Evolutionary conservation across 2,797 vertebrate genomes (phyloP), one percentile per base, ranked within the genome.

Genomic region (Leptatherina wallacei): DNA sequence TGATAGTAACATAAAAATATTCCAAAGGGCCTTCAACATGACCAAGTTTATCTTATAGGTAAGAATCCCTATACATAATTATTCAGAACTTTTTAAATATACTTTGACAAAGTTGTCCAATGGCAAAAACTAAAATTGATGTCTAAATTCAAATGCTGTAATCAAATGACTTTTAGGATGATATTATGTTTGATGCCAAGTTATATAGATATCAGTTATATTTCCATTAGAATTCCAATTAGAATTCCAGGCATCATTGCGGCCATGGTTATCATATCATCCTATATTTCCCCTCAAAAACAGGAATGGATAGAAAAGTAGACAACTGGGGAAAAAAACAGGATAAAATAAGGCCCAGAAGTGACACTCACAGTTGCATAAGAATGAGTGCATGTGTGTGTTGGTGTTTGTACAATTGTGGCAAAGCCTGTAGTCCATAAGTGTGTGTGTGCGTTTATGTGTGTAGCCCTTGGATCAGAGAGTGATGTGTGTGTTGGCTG

Each of bases 401-500:
- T 27, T 47, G 38, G 65, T 74, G 47, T 75, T 51, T 61, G 36
- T 47, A 29, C 18, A 68, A 64, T 54, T 71, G 73, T 63, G 61
- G 51, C 64, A 51, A 64, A 67, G 65, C 49, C 64, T 78, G 79
- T 14, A 14, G 71, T 69, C 60, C 51, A 16, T 55, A 13, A 73
- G 65, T 64, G 61, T 61, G 61, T 69, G 65, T 52, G 33, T 60
- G 56, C 60, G 71, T 59, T 40, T 67, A 51, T 63, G 75, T 65
- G 71, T 84, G 80, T 73, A 77, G 59, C 40, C 47, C 0, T 75
- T 82, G 83, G 81, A 83, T 81, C 68, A 67, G 54, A 74, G 61
- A 77, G 61, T 56, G 86, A 79, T 86, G 82, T 90, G 81, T 88
- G 77, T 85, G 75, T 90, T 86, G 75, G 86, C 86, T 84, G 71